Evolutionary conservation across 2,888 invertebrate species (phyloP).

Genomic region (Pharmacophagus antenor): DNA sequence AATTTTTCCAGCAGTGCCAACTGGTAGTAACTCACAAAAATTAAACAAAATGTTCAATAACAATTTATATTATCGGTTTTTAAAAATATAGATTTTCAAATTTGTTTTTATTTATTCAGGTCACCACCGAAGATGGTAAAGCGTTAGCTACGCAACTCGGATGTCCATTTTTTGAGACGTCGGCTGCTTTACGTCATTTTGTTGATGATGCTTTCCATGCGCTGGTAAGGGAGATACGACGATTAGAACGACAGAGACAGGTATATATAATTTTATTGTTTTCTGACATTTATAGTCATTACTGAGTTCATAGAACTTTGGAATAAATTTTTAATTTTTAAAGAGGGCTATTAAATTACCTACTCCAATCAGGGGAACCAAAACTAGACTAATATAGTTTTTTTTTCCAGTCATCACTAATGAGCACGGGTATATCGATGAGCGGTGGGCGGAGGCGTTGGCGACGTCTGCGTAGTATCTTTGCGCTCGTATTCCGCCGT

Average conservation of each 20-base stretch:
- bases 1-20: no score
- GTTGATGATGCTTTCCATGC: constrained; percentile 96
- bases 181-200: constrained; percentile 92
- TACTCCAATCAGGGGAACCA: neutral
- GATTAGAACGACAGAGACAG: constrained; percentile 85
- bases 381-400: neutral
- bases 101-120: constrained; percentile 63
- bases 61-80: no score
- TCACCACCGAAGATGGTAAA: constrained; percentile 90
- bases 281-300: no score
- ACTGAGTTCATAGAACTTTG: neutral
- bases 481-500: constrained; percentile 89
- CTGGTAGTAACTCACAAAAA: no score
- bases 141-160: constrained; percentile 91
- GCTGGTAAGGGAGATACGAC: constrained; percentile 91
- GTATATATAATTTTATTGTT: constrained; percentile 42
- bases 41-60: no score
- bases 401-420: constrained; percentile 65
- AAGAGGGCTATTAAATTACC: no score
- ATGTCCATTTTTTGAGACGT: constrained; percentile 95
- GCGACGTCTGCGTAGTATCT: constrained; percentile 91
- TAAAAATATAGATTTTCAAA: no score
- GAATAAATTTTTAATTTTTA: neutral
- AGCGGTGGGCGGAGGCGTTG: constrained; percentile 87
- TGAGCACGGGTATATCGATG: constrained; percentile 69